These are phyloP conservation scores for Scaptomyza hsui DNA, from an alignment of 1,140 invertebrate genomes.

Conservation along the genomic window DNA sequence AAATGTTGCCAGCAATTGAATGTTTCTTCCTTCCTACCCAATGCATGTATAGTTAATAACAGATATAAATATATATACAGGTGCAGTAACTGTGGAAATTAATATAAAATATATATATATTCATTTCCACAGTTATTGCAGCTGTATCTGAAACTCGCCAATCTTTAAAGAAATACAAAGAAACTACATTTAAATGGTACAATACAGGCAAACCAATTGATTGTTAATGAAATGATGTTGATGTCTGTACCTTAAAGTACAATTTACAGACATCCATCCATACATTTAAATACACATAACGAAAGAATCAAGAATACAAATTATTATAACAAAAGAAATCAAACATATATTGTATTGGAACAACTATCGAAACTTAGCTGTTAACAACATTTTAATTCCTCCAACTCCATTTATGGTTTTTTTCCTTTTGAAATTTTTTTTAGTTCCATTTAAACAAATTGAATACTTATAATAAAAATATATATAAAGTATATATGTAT, in stretches of 20 bases:
- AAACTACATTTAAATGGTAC: slow-evolving; percentile 23
- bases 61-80: neutral
- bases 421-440: slow-evolving; percentile 36
- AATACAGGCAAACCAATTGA: slow-evolving; percentile 21
- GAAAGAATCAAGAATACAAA: too few species aligned
- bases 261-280: slow-evolving; percentile 18
- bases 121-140: slow-evolving; percentile 10
- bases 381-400: slow-evolving; percentile 48
- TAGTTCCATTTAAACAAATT: slow-evolving; percentile 63
- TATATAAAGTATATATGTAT: slow-evolving; percentile 43
- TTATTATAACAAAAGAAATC: slow-evolving; percentile 7
- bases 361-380: slow-evolving; percentile 52
- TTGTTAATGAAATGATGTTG: slow-evolving; percentile 2
- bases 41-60: slow-evolving; percentile 22
- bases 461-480: slow-evolving; percentile 41
- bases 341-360: slow-evolving; percentile 46
- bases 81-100: too few species aligned
- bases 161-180: slow-evolving; percentile 20
- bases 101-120: too few species aligned
- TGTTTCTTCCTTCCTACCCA: slow-evolving; percentile 12
- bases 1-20: slow-evolving; percentile 18
- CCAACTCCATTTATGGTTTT: slow-evolving; percentile 28
- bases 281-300: slow-evolving; percentile 1
- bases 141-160: slow-evolving; percentile 36
- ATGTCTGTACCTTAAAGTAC: slow-evolving; percentile 1